Conservation (phyloP, 1,140 invertebrate genomes). For the Lordiphosa stackelbergi region DNA sequence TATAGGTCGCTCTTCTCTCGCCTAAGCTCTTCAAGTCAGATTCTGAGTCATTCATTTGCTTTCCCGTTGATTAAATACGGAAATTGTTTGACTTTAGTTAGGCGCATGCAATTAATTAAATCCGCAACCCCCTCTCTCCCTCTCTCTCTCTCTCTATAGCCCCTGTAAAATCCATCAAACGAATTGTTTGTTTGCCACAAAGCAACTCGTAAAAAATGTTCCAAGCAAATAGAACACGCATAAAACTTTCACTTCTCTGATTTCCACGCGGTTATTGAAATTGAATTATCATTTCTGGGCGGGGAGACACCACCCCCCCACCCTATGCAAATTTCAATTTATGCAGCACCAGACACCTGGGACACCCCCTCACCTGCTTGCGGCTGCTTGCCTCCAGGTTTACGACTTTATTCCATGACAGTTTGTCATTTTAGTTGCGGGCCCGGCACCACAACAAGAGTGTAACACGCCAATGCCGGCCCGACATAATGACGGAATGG, state of each 20-base stretch:
- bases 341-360: conserved; percentile 24
- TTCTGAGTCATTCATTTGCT: conserved; percentile 58
- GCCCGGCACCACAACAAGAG: conserved; percentile 21
- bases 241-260: conserved; percentile 22
- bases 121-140: conserved; percentile 41
- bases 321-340: conserved; percentile 67
- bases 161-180: conserved; percentile 29
- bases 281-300: conserved; percentile 56
- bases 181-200: background rate
- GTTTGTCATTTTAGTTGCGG: conserved; percentile 53
- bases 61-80: conserved; percentile 68
- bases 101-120: conserved; percentile 68
- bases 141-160: background rate
- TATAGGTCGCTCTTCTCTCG: conserved; percentile 20
- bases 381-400: conserved; percentile 39
- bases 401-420: conserved; percentile 73
- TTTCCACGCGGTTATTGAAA: conserved; percentile 40
- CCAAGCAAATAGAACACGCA: conserved; percentile 16
- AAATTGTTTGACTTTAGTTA: conserved; percentile 66
- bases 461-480: conserved; percentile 56
- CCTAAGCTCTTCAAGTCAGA: conserved; percentile 2
- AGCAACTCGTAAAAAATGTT: conserved; percentile 25
- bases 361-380: conserved; percentile 8
- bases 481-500: conserved; percentile 63
- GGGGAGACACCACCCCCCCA: conserved; percentile 5